Evolutionary conservation across 2,113 vertebrate genomes (phyloP), one percentile per base, ranked within the genome.

Genomic region (Aegotheles bennettii): DNA sequence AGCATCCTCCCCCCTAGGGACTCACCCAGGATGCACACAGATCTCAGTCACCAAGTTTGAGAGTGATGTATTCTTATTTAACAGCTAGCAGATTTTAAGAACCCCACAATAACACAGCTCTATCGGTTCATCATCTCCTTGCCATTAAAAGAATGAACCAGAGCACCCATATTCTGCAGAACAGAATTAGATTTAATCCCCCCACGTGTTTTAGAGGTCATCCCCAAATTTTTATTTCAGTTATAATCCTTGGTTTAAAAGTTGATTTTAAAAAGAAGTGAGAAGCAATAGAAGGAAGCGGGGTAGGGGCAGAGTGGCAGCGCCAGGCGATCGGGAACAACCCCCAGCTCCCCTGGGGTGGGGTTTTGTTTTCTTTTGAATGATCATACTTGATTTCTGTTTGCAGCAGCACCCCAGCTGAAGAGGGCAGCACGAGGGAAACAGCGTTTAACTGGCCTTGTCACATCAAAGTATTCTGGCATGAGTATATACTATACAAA

Each of bases 281-380:
- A 20, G 42, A 61, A 42, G 68, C 53, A 25, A 2, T 14, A 54
- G 40, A 35, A 35, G 15, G 43, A 23, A 77, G 21, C 4, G 1
- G 51, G 19, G 38, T 2, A 16, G 42, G 36, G 57, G 38, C 45
- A 33, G n/a, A 78, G 26, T 0, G 0, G 45, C 50, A 36, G 4
- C 5, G 1, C 0, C 4, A 35, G 40, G 53, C 1, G 1, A 43
- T 18, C 0, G 3, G 8, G 56, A 25, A 12, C 36, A 56, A 36
- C 14, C 42, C 16, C 4, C 10, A 17, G 48, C 35, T 10, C 57
- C 65, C 50, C 23, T 13, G 6, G 53, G 63, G 8, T 4, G 11
- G 35, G 69, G 13, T 6, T 57, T 17, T 2, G 24, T 21, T 12
- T n/a, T 18, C 17, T 74, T 45, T 50, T 31, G 35, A 68, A 43